Base-by-base conservation (phyloP, 1,140 invertebrate genomes). In the Sarcophaga peregrina region DNA sequence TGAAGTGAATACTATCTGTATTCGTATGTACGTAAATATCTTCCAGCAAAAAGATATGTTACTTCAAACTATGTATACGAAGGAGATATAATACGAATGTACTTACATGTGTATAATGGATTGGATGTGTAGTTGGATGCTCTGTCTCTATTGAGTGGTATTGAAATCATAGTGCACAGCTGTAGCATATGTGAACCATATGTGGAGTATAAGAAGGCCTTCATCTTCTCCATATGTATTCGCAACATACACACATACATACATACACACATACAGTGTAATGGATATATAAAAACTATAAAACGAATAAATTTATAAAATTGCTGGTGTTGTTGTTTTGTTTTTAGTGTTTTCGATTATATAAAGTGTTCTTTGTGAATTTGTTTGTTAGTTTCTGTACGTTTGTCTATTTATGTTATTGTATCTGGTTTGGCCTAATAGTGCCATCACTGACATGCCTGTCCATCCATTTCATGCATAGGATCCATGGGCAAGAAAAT, bases 101-200 rank as follows among this genome's bases (percentile, higher is more conserved):
- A 25, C 9, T 17, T 72, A 9, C 37, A 11, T 72, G 2, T 78
- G 8, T 78, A 52, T 9, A 15, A 78, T 25, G 3, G 7, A 15
- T 20, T 50, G 17, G 17, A 50, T 74, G 46, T 74, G 45, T 47
- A 47, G 6, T 48, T 50, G 47, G 15, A 11, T 76, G 46, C 47
- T 20, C 5, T 20, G 75, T 15, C 50, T 15, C 50, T 20, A 25
- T n/a, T 25, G 62, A 68, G 62, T 68, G 17, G 3, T 17, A 20
- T n/a, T 68, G 62, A 25, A 68, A 68, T 68, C 9, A 68, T 20
- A 68, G 11, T 58, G 13, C n/a, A 68, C 62, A 68, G 47, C 47
- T 78, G 75, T 78, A 78, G 20, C 75, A 78, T 78, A 78, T 78
- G 75, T 78, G n/a, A 17, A 52, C 75, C 75, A 78, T 78, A 78